Base-by-base conservation (phyloP, 2,888 invertebrate genomes). In the Andrena fulva region DNA sequence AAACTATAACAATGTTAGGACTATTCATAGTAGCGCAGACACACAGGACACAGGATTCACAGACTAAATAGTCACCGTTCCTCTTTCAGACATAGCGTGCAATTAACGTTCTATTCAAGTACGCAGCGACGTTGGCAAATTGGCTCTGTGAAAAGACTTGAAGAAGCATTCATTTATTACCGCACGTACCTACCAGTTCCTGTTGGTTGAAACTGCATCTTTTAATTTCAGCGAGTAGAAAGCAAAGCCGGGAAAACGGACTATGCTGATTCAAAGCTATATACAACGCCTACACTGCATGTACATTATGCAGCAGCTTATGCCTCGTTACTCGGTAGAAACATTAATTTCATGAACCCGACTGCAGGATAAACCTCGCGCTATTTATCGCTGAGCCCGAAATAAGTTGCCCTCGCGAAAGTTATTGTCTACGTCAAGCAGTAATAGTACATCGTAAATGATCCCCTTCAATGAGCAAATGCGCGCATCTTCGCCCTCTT, bases 31-130 rank as follows among this genome's bases (percentile, higher is more conserved):
- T 12, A 42, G 42, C 42, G 5, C 16, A 4, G 42, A 42, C 42
- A 16, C 4, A 16, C 42, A 42, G 42, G 42, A 16, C 4, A 16
- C 42, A 42, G 42, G 42, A 42, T 5, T 42, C 42, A 5, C 42
- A 0, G 42, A 5, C 42, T 42, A 42, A 42, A 1, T 42, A 42
- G 42, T 42, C 42, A 3, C 16, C 42, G 42, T 16, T 42, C 42
- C 16, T 42, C 42, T 42, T 56, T 56, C 24, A 27, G 29, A 27
- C 56, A n/a, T 27, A 35, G n/a, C 24, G 12, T 27, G 56, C 54
- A 56, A 69, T 69, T 42, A 56, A 56, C 59, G 8, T 48, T 48
- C 42, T 8, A 69, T 69, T 69, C 54, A 54, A 20, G n/a, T 56
- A 27, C 27, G 16, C 12, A 42, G 35, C 35, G 12, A 16, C n/a